Base-by-base conservation (phyloP, 2,797 vertebrate genomes). In the Xiphophorus birchmanni region DNA sequence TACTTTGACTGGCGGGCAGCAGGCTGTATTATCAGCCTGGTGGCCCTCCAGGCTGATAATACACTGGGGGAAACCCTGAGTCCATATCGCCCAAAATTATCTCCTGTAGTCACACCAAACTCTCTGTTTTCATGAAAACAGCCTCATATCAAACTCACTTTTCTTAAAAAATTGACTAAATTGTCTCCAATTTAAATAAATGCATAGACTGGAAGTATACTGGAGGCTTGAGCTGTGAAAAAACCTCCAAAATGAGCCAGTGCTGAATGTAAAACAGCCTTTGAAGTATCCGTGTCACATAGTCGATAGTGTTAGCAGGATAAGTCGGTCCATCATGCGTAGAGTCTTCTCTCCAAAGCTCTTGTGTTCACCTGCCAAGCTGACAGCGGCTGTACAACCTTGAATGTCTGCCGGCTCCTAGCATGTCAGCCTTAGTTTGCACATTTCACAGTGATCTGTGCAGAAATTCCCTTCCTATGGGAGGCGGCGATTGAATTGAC, bases 381-480 rank as follows among this genome's bases (percentile, higher is more conserved):
- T 5, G 7, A 42, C 8, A 37, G 17, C 58, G 21, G 75, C 73
- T 78, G 52, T 58, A 48, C 42, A 44, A 60, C 52, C 35, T 0
- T 45, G 15, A 72, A 56, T 11, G 48, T 72, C 48, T 42, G 26
- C 26, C 6, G 32, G 26, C 37, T 73, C 72, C 45, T 45, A 6
- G 15, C 1, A 44, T 40, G 15, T 1, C 75, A 26, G 32, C 52
- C 74, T 76, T 44, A 45, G n/a, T 73, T 26, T 52, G 44, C 32
- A 77, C 79, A 29, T 73, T 80, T 84, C 42, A 71, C 47, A 58
- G 73, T 3, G 40, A 67, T 72, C 75, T 48, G 69, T 26, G 9
- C 52, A 81, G 79, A 63, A 15, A 75, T 7, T 2, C n/a, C 10
- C 11, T n/a, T 42, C 48, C 26, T 67, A 42, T 80, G 18, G 69